Evolutionary conservation across 2,113 vertebrate species (phyloP).

Genomic region (Ciconia boyciana): DNA sequence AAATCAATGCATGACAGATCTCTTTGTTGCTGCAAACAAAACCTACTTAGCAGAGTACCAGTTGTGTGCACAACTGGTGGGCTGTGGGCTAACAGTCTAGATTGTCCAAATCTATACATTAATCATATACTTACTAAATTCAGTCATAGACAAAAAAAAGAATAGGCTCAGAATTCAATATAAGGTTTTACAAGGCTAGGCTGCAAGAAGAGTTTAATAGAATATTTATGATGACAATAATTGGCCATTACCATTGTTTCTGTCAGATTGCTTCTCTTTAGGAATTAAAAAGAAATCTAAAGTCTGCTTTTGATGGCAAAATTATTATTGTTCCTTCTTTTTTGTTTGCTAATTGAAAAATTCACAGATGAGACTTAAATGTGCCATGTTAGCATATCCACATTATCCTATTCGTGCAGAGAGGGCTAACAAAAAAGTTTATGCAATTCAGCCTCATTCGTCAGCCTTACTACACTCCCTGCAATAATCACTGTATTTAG

Average conservation of each 20-base stretch:
- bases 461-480: not conserved
- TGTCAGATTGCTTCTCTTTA: not conserved
- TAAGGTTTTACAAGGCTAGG: not conserved
- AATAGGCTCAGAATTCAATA: not conserved
- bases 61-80: not conserved
- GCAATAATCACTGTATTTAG: not conserved
- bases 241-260: not conserved
- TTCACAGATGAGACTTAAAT: not conserved
- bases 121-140: not conserved
- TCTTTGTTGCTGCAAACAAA: not conserved
- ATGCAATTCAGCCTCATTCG: not conserved
- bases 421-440: not conserved
- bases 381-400: not conserved
- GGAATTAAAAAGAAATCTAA: not conserved
- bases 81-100: not conserved
- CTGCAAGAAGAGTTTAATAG: not conserved
- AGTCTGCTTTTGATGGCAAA: not conserved
- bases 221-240: not conserved
- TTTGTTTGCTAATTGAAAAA: not conserved
- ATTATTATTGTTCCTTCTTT: not conserved
- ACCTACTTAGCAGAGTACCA: not conserved
- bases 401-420: not conserved
- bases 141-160: not conserved
- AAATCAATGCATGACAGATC: not conserved
- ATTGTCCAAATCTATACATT: not conserved